These are phyloP conservation scores for Falco berigora DNA, from an alignment of 2,797 vertebrate species.

Conservation along the genomic window DNA sequence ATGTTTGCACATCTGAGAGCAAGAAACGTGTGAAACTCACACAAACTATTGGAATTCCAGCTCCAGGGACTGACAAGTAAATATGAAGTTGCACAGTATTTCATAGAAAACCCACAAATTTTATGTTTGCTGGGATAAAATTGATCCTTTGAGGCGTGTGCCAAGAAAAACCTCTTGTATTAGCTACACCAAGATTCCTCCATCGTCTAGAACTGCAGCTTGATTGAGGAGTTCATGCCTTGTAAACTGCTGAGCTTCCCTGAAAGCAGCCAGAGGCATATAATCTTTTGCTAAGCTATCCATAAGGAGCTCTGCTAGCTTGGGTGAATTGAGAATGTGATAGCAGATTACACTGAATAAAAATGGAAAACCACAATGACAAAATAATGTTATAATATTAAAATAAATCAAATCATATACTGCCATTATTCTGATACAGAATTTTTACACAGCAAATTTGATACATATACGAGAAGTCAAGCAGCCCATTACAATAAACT, in stretches of 20 bases:
- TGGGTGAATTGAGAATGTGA: neutral
- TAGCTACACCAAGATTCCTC: neutral
- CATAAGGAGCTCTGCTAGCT: neutral
- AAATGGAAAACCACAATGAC: constrained; percentile 56
- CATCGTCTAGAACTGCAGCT: neutral
- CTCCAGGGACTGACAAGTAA: constrained; percentile 25
- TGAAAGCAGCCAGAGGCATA: neutral
- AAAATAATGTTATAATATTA: constrained; percentile 76
- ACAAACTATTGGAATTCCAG: constrained; percentile 40
- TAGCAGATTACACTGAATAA: constrained; percentile 40
- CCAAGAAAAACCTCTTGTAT: neutral
- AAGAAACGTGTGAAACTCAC: constrained; percentile 46
- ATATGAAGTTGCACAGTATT: neutral
- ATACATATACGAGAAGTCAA: constrained; percentile 66
- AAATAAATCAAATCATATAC: constrained; percentile 71
- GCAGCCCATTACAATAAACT: constrained; percentile 54
- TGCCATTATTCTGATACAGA: constrained; percentile 80
- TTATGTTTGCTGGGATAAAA: neutral
- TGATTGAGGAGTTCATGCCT: neutral
- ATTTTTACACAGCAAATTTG: constrained; percentile 71
- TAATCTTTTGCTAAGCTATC: neutral
- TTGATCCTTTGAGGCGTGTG: neutral
- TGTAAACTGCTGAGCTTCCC: neutral
- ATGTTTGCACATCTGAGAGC: constrained; percentile 38
- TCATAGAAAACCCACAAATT: constrained; percentile 19